Evolutionary conservation across 2,888 invertebrate species (phyloP).

Genomic region (Abrostola triplasia): DNA sequence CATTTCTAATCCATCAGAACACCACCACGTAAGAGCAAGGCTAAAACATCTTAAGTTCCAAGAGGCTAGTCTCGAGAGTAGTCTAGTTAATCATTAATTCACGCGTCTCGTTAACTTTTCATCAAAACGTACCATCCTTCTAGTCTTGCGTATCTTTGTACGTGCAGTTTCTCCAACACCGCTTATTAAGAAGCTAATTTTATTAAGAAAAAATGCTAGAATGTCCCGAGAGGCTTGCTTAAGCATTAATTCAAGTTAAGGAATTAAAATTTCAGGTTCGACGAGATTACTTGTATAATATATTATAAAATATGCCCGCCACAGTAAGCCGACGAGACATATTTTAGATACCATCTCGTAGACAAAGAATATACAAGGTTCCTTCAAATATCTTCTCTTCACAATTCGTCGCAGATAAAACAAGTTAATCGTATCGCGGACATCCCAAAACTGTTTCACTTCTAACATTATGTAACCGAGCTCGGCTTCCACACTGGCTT

Average conservation of each 20-base stretch:
- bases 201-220: conserved; percentile 19
- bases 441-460: conserved; percentile 36
- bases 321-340: conserved; percentile 44
- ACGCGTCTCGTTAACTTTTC: conserved; percentile 47
- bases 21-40: conserved; percentile 3
- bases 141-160: conserved; percentile 33
- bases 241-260: conserved; percentile 25
- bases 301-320: conserved; percentile 45
- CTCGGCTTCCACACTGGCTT: conserved; percentile 17
- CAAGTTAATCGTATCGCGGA: conserved; percentile 37
- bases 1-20: conserved; percentile 23
- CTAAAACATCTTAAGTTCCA: conserved; percentile 35
- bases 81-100: conserved; percentile 53
- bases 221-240: conserved; percentile 4
- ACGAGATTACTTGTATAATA: conserved; percentile 24
- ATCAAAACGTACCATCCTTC: conserved; percentile 41
- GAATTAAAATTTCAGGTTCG: conserved; percentile 31
- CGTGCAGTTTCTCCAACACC: conserved; percentile 23
- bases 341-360: conserved; percentile 43
- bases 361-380: conserved; percentile 51
- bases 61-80: conserved; percentile 15
- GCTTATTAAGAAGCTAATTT: conserved; percentile 33
- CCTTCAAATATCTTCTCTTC: conserved; percentile 27
- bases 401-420: conserved; percentile 47
- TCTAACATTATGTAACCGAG: conserved; percentile 24